These are phyloP conservation scores for Phataginus tricuspis DNA, from an alignment of 2,797 vertebrate species.

Conservation along the genomic window DNA sequence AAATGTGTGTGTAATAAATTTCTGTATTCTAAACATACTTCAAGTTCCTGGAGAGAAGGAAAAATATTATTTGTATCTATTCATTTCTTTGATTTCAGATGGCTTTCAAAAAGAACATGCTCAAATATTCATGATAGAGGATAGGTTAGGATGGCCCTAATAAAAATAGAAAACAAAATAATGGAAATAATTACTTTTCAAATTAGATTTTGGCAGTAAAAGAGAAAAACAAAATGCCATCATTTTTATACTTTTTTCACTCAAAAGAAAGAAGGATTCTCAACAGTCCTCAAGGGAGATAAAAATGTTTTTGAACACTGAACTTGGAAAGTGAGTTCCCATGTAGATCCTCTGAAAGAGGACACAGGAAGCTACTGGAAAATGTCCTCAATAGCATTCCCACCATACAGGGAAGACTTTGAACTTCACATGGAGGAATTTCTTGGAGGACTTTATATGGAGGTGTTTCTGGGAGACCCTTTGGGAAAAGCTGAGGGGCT, in stretches of 20 bases:
- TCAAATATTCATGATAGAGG: not conserved
- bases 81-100: not conserved
- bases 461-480: not conserved
- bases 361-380: not conserved
- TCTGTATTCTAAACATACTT: not conserved
- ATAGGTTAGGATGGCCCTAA: not conserved
- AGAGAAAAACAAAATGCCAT: not conserved
- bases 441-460: not conserved
- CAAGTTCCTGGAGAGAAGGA: not conserved
- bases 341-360: too few relatives aligned
- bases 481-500: not conserved
- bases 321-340: not conserved
- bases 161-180: not conserved
- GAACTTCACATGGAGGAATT: not conserved
- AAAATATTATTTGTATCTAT: not conserved
- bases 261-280: not conserved
- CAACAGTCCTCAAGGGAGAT: not conserved
- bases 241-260: not conserved
- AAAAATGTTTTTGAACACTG: not conserved
- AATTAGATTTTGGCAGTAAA: not conserved
- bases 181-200: not conserved
- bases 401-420: not conserved
- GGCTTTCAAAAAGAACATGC: not conserved
- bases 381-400: not conserved
- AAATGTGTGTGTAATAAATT: not conserved